Evolutionary conservation across 2,113 vertebrate species (phyloP), one percentile per base, ranked within the genome.

Genomic region (Sphaerodactylus townsendi): DNA sequence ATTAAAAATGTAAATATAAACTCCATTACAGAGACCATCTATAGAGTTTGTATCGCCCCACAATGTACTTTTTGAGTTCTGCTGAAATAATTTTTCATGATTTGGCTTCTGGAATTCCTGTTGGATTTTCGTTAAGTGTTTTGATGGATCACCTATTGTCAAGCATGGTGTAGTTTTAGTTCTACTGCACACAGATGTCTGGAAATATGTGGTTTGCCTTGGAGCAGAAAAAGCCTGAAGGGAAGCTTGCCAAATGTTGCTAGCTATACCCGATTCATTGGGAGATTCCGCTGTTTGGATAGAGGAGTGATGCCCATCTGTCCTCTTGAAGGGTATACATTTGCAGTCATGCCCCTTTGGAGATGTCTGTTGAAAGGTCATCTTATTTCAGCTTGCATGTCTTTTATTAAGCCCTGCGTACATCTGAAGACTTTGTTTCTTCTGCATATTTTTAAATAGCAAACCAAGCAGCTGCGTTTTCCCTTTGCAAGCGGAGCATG

Each of bases 281-380:
- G 72, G 82, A 89, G 70, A 85, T 83, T 88, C 89, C 89, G 78
- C 81, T 87, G 84, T 77, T 92, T 65, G 87, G 85, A 91, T 87
- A 76, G 79, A 82, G 83, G 90, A 91, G 89, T 80, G 70, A 93
- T 93, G 90, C 91, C 91, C 90, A 90, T 92, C 87, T 93, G 92
- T 84, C 88, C 85, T 78, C 79, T 19, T 76, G 82, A 35, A 70
- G 86, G 66, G 84, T 77, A 85, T 90, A 88, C 82, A 86, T 79
- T 90, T 86, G 87, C 71, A 86, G 48, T 28, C 83, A 28, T 48
- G 86, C 72, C 33, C 82, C 30, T 23, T 2, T 59, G 44, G 13
- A 91, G 19, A 17, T 64, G 83, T 85, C 46, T 88, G 86, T 85
- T 48, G 86, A 93, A 93, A 83, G 84, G 48, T 17, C 79, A 82